phyloP scores from a whole-genome alignment of 2,113 vertebrate species.

The Oenanthe melanoleuca region DNA sequence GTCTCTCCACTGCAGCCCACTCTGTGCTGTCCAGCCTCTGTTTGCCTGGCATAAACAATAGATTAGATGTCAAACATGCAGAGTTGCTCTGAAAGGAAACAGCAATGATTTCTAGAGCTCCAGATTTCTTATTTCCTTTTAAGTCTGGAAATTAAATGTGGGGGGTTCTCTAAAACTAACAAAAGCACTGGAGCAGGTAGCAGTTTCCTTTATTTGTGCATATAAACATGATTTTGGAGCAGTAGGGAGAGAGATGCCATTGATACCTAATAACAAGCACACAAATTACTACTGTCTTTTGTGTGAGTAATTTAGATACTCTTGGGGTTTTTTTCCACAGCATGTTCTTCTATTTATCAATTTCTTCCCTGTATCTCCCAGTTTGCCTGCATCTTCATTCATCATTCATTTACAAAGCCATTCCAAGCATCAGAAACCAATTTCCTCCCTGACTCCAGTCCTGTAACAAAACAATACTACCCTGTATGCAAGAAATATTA shows the following conservation, averaged over 20 bases:
- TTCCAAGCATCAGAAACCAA: constrained; percentile 56
- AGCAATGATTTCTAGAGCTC: constrained; percentile 2
- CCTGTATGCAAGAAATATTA: background rate
- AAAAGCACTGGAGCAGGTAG: background rate
- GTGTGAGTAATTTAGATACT: constrained; percentile 34
- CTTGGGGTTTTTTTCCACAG: background rate
- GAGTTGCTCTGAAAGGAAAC: constrained; percentile 23
- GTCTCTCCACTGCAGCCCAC: constrained; percentile 23
- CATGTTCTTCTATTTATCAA: background rate
- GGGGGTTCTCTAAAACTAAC: background rate
- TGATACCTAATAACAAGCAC: constrained; percentile 8
- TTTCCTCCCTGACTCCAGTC: constrained; percentile 33
- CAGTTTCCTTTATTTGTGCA: background rate
- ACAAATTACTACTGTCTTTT: constrained; percentile 34
- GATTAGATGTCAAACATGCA: constrained; percentile 37
- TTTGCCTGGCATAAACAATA: constrained; percentile 58
- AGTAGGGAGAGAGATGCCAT: background rate
- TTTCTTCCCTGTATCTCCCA: background rate
- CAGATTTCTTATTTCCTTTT: constrained; percentile 19
- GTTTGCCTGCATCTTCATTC: constrained; percentile 28
- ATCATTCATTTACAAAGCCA: constrained; percentile 56
- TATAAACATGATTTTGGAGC: background rate
- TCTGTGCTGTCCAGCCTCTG: constrained; percentile 6
- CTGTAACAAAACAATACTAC: constrained; percentile 25
- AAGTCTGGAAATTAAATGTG: constrained; percentile 26